A percentile compares a stretch with the other conserved stretches of the same genome.
Evolutionary conservation across 2,797 vertebrate genomes (phyloP).

Genomic region (Sphenopsis melanotis): DNA sequence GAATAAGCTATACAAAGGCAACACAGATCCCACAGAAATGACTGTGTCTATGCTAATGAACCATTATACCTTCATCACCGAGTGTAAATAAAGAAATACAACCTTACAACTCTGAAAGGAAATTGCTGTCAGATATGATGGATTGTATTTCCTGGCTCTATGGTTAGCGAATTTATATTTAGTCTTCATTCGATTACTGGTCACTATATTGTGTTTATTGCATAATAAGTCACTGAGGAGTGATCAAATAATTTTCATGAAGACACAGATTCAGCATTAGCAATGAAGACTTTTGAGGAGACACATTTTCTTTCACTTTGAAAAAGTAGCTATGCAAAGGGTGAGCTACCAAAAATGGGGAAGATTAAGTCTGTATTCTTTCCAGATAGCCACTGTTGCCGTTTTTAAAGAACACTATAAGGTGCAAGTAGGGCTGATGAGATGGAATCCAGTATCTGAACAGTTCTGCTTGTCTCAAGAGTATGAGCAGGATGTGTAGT

Average conservation of each 20-base stretch:
- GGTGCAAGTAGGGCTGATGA: neutral
- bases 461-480: neutral
- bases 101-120: neutral
- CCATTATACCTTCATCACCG: neutral
- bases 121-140: constrained; percentile 35
- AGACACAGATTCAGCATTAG: neutral
- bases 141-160: neutral
- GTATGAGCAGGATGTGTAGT: neutral
- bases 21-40: neutral
- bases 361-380: neutral
- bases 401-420: neutral
- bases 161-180: constrained; percentile 9
- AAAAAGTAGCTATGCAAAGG: neutral
- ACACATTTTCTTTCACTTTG: neutral
- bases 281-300: neutral
- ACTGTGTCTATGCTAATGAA: neutral
- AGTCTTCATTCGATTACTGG: neutral
- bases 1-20: neutral
- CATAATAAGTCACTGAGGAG: neutral
- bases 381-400: neutral
- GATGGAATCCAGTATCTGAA: neutral
- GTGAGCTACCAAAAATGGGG: neutral
- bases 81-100: constrained; percentile 28
- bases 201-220: neutral
- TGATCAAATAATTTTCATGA: neutral